phyloP scores from a whole-genome alignment of 2,888 invertebrate species.

The Agrochola circellaris region DNA sequence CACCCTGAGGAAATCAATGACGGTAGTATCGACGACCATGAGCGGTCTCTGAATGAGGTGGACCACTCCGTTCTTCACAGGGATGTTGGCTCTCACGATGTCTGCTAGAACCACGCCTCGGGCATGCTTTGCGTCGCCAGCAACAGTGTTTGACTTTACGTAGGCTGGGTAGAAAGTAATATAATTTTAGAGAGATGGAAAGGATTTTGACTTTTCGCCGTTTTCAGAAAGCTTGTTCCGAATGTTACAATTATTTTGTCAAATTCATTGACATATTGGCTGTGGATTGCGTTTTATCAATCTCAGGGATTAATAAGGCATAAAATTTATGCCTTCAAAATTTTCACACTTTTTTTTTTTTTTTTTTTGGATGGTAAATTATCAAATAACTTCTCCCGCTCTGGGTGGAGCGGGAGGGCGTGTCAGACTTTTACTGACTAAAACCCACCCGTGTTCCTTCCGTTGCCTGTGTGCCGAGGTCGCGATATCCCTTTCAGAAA shows the following conservation, averaged over 20 bases:
- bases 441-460: no score
- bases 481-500: no score
- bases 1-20: slow-evolving; percentile 96
- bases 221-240: background rate
- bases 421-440: no score
- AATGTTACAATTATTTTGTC: background rate
- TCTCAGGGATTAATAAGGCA: background rate
- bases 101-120: slow-evolving; percentile 96
- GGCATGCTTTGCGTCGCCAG: slow-evolving; percentile 94
- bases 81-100: slow-evolving; percentile 97
- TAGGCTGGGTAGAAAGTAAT: slow-evolving; percentile 90
- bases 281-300: background rate
- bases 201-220: background rate
- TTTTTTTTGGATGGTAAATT: no score
- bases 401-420: no score
- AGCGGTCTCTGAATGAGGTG: slow-evolving; percentile 97
- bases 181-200: background rate
- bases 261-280: background rate
- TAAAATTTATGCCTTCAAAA: no score
- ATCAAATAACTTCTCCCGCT: no score
- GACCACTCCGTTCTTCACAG: slow-evolving; percentile 97
- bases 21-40: slow-evolving; percentile 97
- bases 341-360: no score
- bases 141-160: slow-evolving; percentile 95
- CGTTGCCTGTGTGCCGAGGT: no score